Conservation (phyloP, 1,140 invertebrate species). For the Epicauta chinensis region DNA sequence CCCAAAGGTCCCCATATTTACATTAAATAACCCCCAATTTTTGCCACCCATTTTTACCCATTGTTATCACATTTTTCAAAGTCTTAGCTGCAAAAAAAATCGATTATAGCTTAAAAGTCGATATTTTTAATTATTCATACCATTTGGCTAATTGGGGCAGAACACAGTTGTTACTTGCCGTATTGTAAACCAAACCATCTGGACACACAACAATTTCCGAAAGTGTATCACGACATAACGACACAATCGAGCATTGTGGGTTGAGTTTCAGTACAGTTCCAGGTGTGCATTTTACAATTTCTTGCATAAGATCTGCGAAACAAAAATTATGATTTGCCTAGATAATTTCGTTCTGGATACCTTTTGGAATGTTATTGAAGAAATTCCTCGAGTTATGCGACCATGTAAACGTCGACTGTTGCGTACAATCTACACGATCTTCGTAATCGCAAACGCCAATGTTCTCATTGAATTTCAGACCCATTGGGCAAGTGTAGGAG, state of each 20-base stretch:
- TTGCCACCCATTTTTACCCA: too few relatives aligned
- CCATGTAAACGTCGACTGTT: neutral
- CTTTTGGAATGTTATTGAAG: conserved; percentile 14
- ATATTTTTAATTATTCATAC: conserved; percentile 3
- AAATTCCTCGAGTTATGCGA: conserved; percentile 11
- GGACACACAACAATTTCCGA: conserved; percentile 31
- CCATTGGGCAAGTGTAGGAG: conserved; percentile 18
- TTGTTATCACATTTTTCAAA: too few relatives aligned
- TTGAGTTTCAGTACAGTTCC: conserved; percentile 25
- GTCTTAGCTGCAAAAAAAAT: too few relatives aligned
- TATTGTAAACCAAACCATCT: conserved; percentile 26
- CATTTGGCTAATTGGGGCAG: conserved; percentile 23
- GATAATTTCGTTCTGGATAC: too few relatives aligned
- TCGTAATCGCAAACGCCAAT: conserved; percentile 11
- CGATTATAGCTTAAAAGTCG: too few relatives aligned
- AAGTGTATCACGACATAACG: conserved; percentile 20
- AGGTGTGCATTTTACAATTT: conserved; percentile 23
- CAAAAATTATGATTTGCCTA: too few relatives aligned
- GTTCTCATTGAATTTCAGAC: conserved; percentile 22
- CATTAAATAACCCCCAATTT: too few relatives aligned
- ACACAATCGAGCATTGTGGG: conserved; percentile 24
- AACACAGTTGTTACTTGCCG: conserved; percentile 24
- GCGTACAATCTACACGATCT: conserved; percentile 5
- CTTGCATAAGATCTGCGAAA: conserved; percentile 21
- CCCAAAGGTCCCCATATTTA: too few relatives aligned